Base-by-base conservation (phyloP, 2,797 vertebrate species). In the Geotrypetes seraphini region DNA sequence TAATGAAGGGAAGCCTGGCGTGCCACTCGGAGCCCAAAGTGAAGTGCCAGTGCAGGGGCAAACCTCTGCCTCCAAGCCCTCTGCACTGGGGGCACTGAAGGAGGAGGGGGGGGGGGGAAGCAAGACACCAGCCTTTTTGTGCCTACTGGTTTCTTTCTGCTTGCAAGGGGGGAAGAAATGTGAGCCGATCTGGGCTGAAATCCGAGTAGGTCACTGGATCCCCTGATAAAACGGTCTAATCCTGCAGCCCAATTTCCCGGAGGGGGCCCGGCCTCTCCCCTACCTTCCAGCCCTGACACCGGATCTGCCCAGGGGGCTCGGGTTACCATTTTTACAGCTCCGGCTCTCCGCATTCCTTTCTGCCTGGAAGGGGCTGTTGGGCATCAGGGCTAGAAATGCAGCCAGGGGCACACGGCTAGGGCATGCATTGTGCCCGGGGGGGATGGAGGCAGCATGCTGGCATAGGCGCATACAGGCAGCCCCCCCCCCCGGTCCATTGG, bases 241-340 rank as follows among this genome's bases (percentile, higher is more conserved):
- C 87, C 86, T 81, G 75, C 80, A 71, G 87, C 89, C 90, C 97
- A 93, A 84, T 91, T 92, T 95, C 87, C 89, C 84, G 76, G 71
- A 84, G 78, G 77, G 80, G 80, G 76, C 78, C 78, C 82, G 80
- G 76, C 78, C 78, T 76, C 84, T 79, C 88, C 87, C 88, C 86
- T 89, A 91, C 91, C 93, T 93, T 94, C 86, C 78, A 93, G 84
- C 74, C 91, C 91, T 95, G 95, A 97, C 94, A 98, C 91, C 74
- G 62, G 92, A 98, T 90, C 89, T 72, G 60, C 65, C 55, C 53
- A 73, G 76, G 78, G 80, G 75, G 66, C 88, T 98, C 89, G 48
- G 77, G 85, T 97, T 98, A 86, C 95, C 89, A 88, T 94, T 97
- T 98, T 96, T 98, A 96, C 92, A 97, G 95, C 92, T 93, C 86